These are phyloP conservation scores for Falco berigora DNA, from an alignment of 2,797 vertebrate species.

Conservation along the genomic window DNA sequence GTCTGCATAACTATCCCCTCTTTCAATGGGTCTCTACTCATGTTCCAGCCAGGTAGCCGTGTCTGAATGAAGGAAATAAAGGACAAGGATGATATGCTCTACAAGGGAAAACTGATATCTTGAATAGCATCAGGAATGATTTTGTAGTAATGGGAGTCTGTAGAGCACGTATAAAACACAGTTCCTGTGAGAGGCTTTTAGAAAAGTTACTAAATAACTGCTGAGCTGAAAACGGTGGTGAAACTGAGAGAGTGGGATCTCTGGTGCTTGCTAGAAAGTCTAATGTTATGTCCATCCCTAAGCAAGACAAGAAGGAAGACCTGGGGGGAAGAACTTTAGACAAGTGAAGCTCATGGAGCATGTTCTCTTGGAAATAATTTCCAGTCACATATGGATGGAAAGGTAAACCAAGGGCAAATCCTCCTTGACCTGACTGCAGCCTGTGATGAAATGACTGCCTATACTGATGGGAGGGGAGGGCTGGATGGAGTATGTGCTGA, in stretches of 20 bases:
- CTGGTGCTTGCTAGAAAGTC: neutral
- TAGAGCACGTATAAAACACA: neutral
- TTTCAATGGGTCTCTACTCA: neutral
- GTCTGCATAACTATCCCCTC: neutral
- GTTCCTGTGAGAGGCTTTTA: neutral
- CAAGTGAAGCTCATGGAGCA: neutral
- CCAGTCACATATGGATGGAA: accelerated
- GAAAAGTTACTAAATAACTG: neutral
- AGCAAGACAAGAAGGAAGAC: neutral
- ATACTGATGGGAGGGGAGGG: neutral
- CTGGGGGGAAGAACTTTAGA: neutral
- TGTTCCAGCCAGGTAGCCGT: neutral
- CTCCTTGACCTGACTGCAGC: neutral
- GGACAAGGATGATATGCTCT: neutral
- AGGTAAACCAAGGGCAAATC: neutral
- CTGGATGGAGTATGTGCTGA: neutral
- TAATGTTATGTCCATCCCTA: neutral
- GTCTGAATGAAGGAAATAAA: neutral
- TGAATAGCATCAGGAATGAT: neutral
- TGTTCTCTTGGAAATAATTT: neutral
- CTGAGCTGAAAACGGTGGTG: neutral
- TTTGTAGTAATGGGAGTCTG: neutral
- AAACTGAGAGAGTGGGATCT: neutral
- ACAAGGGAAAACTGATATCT: neutral
- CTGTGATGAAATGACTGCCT: neutral